phyloP scores from a whole-genome alignment of 2,888 invertebrate species.

The Drosophila greeni region DNA sequence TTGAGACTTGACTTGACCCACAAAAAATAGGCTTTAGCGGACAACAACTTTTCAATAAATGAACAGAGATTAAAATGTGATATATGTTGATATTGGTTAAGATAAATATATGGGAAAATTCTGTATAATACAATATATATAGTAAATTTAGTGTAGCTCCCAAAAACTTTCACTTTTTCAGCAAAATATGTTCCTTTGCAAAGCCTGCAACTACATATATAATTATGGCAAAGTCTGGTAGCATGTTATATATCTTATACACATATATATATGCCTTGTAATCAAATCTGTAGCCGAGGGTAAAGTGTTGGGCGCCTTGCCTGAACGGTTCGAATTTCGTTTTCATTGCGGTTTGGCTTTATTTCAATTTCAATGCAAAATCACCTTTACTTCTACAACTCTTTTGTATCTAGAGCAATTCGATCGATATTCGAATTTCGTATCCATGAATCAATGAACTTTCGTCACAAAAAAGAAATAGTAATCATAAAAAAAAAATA shows the following conservation, averaged over 20 bases:
- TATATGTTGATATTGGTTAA: not conserved
- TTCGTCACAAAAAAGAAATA: conserved; percentile 16
- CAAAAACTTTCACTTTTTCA: conserved; percentile 51
- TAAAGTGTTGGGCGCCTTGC: conserved; percentile 56
- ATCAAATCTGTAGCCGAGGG: conserved; percentile 54
- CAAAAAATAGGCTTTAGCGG: conserved; percentile 16
- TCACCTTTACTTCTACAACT: conserved; percentile 11
- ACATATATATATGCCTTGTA: conserved; percentile 11
- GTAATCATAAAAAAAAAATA: not conserved
- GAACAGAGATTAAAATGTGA: conserved; percentile 9
- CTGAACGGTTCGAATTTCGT: conserved; percentile 59
- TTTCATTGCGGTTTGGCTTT: conserved; percentile 53
- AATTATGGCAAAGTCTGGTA: not conserved
- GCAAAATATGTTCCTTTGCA: conserved; percentile 44
- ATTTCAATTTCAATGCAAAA: conserved; percentile 60
- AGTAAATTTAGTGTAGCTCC: not conserved
- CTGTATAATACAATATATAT: too few relatives aligned
- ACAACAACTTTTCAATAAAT: conserved; percentile 23
- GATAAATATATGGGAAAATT: too few relatives aligned
- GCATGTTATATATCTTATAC: not conserved
- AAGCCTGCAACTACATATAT: conserved; percentile 36
- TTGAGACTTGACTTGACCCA: conserved; percentile 14
- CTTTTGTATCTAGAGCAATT: conserved; percentile 13
- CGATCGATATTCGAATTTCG: conserved; percentile 19
- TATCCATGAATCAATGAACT: conserved; percentile 58